Percentiles rank a stretch among this genome's conserved stretches.
Evolutionary conservation across 2,113 vertebrate species (phyloP).

Genomic region (Siniperca knerii): DNA sequence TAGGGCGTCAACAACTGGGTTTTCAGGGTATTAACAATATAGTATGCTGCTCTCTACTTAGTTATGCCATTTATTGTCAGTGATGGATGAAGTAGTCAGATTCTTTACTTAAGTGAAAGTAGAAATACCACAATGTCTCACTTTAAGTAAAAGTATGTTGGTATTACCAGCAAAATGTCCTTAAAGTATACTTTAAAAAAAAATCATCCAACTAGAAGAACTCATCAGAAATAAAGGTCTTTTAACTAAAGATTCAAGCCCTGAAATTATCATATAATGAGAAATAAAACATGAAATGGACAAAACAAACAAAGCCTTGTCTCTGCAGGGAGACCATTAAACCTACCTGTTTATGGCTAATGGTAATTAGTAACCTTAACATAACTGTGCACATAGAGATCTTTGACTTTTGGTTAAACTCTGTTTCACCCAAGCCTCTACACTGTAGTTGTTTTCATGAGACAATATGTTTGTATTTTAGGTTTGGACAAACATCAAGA

Average conservation of each 20-base stretch:
- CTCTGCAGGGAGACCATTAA: slow-evolving; percentile 57
- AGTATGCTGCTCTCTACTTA: not conserved
- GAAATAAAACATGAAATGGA: slow-evolving; percentile 33
- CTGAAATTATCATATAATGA: slow-evolving; percentile 44
- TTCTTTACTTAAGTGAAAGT: not conserved
- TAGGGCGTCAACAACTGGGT: not conserved
- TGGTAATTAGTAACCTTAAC: slow-evolving; percentile 59
- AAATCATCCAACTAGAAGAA: slow-evolving; percentile 4
- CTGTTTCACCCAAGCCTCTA: slow-evolving; percentile 34
- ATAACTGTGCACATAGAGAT: slow-evolving; percentile 36
- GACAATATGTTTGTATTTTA: slow-evolving; percentile 56
- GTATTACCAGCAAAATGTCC: not conserved
- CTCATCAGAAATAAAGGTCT: slow-evolving; percentile 6
- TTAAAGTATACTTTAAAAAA: not conserved
- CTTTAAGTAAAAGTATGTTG: not conserved
- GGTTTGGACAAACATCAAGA: slow-evolving; percentile 73
- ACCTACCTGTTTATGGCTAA: slow-evolving; percentile 50
- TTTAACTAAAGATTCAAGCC: not conserved
- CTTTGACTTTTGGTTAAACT: slow-evolving; percentile 58
- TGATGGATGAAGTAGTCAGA: not conserved
- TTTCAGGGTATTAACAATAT: slow-evolving; percentile 8
- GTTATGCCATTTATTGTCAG: not conserved
- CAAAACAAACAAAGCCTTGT: slow-evolving; percentile 53
- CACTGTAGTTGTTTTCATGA: slow-evolving; percentile 48
- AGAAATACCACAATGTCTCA: not conserved